Base-by-base conservation (phyloP, 2,888 invertebrate species). In the Leucoptera coffeella region DNA sequence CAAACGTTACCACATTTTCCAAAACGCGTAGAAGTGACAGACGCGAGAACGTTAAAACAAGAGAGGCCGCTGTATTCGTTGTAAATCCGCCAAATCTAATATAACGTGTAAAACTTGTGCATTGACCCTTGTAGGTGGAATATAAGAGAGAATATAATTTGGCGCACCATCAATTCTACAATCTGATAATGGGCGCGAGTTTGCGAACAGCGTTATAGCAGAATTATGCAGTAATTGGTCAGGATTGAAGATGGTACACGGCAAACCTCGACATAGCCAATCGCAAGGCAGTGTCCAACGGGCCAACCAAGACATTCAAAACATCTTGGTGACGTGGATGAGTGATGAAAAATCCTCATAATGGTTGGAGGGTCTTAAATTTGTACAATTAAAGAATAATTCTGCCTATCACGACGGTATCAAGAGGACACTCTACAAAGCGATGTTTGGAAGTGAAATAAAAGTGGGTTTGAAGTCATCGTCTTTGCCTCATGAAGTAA, bases 351-450 rank as follows among this genome's bases (percentile, higher is more conserved):
- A 43, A 10, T 41, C 39, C 4, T 41, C 25, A 19, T 45, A 48
- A 30, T 61, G 56, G 59, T 45, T 43, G 9, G 42, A 54, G 36
- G 57, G 56, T 9, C 32, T 56, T 27, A 27, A 35, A 19, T 57
- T 53, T 36, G 37, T 56, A 12, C 55, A 57, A 34, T 38, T 51
- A 28, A 47, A 47, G 58, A 60, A 41, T n/a, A 60, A 58, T 32
- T 35, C 38, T 35, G 44, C 45, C 12, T 34, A 38, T 34, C 50
- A 55, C 34, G 14, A 35, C 23, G 52, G 45, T 22, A 56, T 57
- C 24, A 43, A 41, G 15, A 34, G 37, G 29, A 39, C 36, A 26
- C 48, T 47, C 15, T 50, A 46, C 35, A 38, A 49, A 39, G 50
- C 50, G 4, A 40, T 50, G 41, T 49, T 52, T 39, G 47, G 46